Percentiles rank a stretch among this genome's conserved stretches.
These are phyloP conservation scores for Eidolon dupreanum DNA, from an alignment of 2,797 vertebrate genomes.

Conservation along the genomic window DNA sequence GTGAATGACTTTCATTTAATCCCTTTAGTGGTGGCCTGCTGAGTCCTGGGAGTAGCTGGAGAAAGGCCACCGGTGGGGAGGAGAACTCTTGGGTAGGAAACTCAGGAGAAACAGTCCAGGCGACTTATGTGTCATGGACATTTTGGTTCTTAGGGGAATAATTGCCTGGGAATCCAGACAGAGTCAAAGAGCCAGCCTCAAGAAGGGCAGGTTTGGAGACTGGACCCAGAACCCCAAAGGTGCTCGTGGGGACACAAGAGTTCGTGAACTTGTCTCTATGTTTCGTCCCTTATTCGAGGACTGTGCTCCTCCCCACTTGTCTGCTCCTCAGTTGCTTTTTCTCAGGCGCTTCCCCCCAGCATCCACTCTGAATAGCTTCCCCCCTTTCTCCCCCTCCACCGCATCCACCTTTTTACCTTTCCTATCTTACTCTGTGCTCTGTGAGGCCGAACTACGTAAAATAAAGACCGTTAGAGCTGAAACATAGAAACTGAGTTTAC, in stretches of 20 bases:
- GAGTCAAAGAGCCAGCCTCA: not conserved
- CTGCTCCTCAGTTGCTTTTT: not conserved
- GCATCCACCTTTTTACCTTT: not conserved
- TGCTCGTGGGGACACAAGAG: not conserved
- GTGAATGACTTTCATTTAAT: not conserved
- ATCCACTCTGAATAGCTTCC: not conserved
- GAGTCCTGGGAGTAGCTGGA: not conserved
- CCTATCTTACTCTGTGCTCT: not conserved
- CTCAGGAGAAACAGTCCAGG: not conserved
- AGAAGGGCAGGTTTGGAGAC: not conserved
- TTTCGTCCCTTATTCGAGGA: not conserved
- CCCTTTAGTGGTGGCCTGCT: not conserved
- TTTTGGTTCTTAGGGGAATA: not conserved
- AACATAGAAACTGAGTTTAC: not conserved
- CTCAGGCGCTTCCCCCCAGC: not conserved
- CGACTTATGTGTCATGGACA: not conserved
- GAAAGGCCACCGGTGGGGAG: not conserved
- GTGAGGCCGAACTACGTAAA: not conserved
- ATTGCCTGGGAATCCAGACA: not conserved
- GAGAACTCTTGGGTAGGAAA: not conserved
- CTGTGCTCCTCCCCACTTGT: not conserved
- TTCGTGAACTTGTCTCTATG: not conserved
- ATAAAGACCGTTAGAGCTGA: not conserved
- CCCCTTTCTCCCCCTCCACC: not conserved
- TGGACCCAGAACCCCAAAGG: not conserved